Percentiles rank a stretch among this genome's conserved stretches.
These are phyloP conservation scores for Catocala nupta DNA, from an alignment of 2,888 invertebrate genomes.

Conservation along the genomic window DNA sequence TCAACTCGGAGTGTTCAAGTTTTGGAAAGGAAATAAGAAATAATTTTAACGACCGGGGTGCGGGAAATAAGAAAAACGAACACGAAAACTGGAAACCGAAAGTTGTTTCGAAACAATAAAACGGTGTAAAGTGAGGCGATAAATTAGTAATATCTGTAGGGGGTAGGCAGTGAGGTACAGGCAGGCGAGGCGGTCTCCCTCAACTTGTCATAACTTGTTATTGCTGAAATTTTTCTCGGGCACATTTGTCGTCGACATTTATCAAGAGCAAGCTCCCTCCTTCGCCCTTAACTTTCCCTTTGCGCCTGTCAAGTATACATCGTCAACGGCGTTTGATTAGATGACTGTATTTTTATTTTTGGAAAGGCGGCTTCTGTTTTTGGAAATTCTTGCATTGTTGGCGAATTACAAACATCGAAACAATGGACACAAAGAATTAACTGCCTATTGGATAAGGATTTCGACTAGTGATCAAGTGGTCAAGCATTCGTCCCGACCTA, in stretches of 20 bases:
- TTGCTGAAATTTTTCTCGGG: slow-evolving; percentile 37
- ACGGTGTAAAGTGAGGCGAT: slow-evolving; percentile 41
- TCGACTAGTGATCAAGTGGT: no score
- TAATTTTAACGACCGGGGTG: slow-evolving; percentile 23
- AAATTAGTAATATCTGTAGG: slow-evolving; percentile 43
- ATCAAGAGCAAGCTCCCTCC: slow-evolving; percentile 22
- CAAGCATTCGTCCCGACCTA: no score
- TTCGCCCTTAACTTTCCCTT: neutral
- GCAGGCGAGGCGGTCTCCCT: neutral
- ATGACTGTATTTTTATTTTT: no score
- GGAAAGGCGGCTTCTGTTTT: no score
- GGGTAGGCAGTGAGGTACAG: neutral
- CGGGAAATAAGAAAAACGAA: slow-evolving; percentile 17
- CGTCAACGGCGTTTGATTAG: neutral
- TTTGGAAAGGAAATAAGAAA: slow-evolving; percentile 21
- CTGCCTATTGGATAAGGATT: no score
- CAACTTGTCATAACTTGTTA: slow-evolving; percentile 43
- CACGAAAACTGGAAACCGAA: slow-evolving; percentile 31
- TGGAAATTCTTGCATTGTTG: no score
- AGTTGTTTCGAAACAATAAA: slow-evolving; percentile 45
- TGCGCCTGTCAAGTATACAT: neutral
- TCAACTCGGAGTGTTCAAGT: slow-evolving; percentile 9
- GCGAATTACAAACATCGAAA: no score
- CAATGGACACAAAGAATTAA: no score
- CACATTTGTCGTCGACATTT: slow-evolving; percentile 38